Percentiles rank a stretch among this genome's conserved stretches.
Evolutionary conservation across 92 coral and sea anemone species (phyloP).

Genomic region (Epizoanthus scotinus): DNA sequence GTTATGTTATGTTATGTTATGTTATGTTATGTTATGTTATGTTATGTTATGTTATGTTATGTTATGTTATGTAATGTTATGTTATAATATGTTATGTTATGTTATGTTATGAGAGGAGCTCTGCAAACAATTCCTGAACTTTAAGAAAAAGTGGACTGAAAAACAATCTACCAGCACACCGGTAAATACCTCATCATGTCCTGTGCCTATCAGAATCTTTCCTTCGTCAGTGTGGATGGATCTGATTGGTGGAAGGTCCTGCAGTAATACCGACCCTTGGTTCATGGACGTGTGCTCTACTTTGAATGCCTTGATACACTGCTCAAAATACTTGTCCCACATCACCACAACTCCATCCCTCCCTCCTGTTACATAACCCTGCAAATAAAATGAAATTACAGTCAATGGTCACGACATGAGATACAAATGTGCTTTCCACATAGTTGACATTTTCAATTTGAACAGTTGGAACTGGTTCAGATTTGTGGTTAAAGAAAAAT

Average conservation of each 20-base stretch:
- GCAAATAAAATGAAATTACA: conserved; percentile 6
- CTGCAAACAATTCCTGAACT: no score
- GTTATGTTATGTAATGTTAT: no score
- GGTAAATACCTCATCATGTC: conserved; percentile 86
- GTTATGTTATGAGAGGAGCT: no score
- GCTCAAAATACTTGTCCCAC: conserved; percentile 94
- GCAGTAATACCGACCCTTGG: conserved; percentile 89
- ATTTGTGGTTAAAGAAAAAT: no score
- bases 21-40: no score
- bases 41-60: no score
- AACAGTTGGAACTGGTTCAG: no score
- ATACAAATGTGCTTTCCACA: neutral
- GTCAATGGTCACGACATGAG: neutral
- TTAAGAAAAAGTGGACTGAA: no score
- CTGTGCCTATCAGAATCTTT: conserved; percentile 94
- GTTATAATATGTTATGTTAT: no score
- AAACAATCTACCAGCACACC: neutral
- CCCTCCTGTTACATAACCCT: conserved; percentile 99
- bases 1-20: no score
- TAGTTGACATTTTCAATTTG: no score
- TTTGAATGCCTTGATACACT: conserved; percentile 90
- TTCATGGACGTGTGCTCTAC: conserved; percentile 90
- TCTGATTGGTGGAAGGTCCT: conserved; percentile 92
- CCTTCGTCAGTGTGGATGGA: conserved; percentile 89
- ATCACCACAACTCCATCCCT: conserved; percentile 93